Evolutionary conservation across 2,888 invertebrate species (phyloP), one percentile per base, ranked within the genome.

Genomic region (Desoria tigrina): DNA sequence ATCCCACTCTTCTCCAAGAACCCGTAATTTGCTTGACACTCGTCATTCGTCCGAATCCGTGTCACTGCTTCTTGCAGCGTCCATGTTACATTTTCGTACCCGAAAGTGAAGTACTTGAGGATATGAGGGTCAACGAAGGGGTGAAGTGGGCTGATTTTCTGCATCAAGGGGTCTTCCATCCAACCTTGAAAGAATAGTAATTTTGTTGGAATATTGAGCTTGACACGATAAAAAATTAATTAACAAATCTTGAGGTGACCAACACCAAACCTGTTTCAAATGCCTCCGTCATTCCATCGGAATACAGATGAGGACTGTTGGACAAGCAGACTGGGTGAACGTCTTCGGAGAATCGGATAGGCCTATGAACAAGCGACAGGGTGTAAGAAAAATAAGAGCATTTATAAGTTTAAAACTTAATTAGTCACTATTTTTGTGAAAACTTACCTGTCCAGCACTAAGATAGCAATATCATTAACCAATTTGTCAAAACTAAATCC

Each of bases 1-100:
- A 94, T 94, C 26, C 93, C 93, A 16, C 91, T 93, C 0, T 93
- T 90, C 16, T 92, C 92, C 1, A 91, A 90, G 16, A 84, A 83
- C n/a, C 92, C 92, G 79, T 93, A 93, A 79, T 91, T 92, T 18
- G 83, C 79, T 67, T 87, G 85, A 77, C 92, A 93, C 74, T 91
- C 89, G 0, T 80, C 74, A 79, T 92, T 92, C 0, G 87, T 84
- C 91, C 92, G 91, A 73, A 93, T 86, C 0, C 90, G 90, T 74
- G 92, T 89, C 39, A 86, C 86, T 1, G 92, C 92, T 81, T 92
- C 89, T 82, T 92, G 92, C 39, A 92, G 58, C 39, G 62, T 68
- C 70, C 70, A 71, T 0, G 70, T 71, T 14, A 71, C 63, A 32
- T 71, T 71, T 23, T 65, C 65, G 55, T 67, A 71, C 18, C 70